These are phyloP conservation scores for Leptodirus hochenwartii DNA, from an alignment of 2,888 invertebrate species.

Conservation along the genomic window DNA sequence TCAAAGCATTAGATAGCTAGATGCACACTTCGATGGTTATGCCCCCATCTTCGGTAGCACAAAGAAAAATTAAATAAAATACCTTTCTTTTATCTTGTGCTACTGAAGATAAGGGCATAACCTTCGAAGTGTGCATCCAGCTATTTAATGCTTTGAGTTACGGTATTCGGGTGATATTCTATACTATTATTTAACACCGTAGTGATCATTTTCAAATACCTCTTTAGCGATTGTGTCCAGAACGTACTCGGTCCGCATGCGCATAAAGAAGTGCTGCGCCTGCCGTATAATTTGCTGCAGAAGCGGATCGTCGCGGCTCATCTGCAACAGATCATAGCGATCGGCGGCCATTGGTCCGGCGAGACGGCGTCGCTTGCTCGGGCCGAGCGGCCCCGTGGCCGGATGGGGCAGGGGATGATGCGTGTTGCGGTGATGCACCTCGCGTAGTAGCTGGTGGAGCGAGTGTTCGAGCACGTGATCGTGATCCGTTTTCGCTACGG, in stretches of 20 bases:
- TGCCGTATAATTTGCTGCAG: constrained; percentile 91
- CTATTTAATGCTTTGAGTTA: no score
- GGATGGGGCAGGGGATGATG: constrained; percentile 93
- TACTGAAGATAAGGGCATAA: no score
- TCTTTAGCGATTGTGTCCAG: constrained; percentile 84
- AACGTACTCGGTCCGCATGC: constrained; percentile 79
- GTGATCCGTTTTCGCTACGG: constrained; percentile 51
- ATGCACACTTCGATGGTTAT: no score
- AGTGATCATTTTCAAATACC: no score
- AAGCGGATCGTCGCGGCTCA: constrained; percentile 83
- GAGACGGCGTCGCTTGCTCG: constrained; percentile 76
- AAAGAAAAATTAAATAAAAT: no score
- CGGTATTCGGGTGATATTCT: no score
- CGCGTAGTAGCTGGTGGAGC: constrained; percentile 78
- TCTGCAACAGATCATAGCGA: constrained; percentile 68
- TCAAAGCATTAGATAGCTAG: no score
- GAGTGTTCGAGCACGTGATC: constrained; percentile 96
- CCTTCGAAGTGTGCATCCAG: no score
- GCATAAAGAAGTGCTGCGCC: constrained; percentile 87
- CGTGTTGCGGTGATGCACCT: constrained; percentile 82
- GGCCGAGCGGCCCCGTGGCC: constrained; percentile 80
- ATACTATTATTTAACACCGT: no score
- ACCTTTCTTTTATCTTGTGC: no score
- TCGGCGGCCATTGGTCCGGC: constrained; percentile 87
- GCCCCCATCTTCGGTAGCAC: no score